phyloP scores from a whole-genome alignment of 2,888 invertebrate genomes.

The Phytoseiulus persimilis region DNA sequence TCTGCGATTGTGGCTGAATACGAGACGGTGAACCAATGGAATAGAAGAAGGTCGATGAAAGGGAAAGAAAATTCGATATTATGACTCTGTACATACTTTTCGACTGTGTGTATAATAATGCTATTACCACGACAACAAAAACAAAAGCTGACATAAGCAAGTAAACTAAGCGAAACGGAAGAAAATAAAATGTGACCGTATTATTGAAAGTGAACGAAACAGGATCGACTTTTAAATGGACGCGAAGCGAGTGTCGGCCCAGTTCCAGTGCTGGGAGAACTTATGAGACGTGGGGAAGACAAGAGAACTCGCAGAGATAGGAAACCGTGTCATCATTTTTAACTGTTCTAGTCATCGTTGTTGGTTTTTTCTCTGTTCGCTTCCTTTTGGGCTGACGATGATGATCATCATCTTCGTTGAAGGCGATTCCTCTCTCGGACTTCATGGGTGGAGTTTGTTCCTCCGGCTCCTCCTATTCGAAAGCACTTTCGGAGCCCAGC shows the following conservation, averaged over 20 bases:
- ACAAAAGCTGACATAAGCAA: background rate
- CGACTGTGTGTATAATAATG: background rate
- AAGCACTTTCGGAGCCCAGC: background rate
- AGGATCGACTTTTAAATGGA: background rate
- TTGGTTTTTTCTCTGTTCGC: background rate
- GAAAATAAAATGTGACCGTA: background rate
- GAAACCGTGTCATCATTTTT: background rate
- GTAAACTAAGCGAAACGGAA: background rate
- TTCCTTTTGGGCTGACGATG: background rate
- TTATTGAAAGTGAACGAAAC: background rate
- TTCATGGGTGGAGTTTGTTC: slow-evolving; percentile 5
- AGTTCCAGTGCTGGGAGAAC: no score
- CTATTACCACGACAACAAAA: background rate
- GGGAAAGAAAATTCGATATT: background rate
- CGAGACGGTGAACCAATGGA: background rate
- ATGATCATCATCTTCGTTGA: background rate
- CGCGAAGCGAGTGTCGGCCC: no score
- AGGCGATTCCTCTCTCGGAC: background rate
- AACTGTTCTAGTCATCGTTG: background rate
- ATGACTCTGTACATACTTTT: background rate
- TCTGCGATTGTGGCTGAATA: background rate
- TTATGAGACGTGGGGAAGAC: no score
- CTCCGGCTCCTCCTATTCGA: slow-evolving; percentile 5
- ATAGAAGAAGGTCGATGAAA: background rate
- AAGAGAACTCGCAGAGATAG: background rate